These are phyloP conservation scores for Eilema griseolum DNA, from an alignment of 2,888 invertebrate genomes.

Conservation along the genomic window DNA sequence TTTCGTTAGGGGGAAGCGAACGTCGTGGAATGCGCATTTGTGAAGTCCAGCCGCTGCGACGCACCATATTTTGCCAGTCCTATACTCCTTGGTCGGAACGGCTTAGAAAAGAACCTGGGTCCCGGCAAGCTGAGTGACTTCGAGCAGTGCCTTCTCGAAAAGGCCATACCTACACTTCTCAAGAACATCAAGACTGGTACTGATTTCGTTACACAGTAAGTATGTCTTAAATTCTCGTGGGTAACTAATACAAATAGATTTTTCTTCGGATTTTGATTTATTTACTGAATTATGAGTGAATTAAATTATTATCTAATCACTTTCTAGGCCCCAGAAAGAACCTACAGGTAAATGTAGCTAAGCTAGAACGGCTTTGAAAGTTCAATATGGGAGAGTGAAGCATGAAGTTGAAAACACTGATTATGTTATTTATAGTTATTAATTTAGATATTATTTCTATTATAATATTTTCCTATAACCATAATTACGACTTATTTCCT, in stretches of 20 bases:
- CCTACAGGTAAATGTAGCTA: not conserved
- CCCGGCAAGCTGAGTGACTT: constrained; percentile 92
- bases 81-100: constrained; percentile 92
- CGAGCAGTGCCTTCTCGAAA: constrained; percentile 89
- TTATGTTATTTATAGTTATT: not conserved
- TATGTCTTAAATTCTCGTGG: not conserved
- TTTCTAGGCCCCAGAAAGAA: constrained; percentile 3
- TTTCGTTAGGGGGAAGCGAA: constrained; percentile 89
- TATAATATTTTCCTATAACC: not conserved
- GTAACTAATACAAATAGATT: not conserved
- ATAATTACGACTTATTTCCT: not conserved
- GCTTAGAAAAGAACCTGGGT: constrained; percentile 95
- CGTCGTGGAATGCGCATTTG: constrained; percentile 95
- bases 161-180: constrained; percentile 16
- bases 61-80: constrained; percentile 96
- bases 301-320: no score
- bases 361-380: not conserved
- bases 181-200: constrained; percentile 24
- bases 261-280: not conserved
- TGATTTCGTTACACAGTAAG: constrained; percentile 16
- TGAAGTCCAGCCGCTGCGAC: constrained; percentile 94
- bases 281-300: no score
- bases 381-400: not conserved
- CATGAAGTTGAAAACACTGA: not conserved
- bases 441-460: not conserved